phyloP scores from a whole-genome alignment of 2,797 vertebrate genomes.

The Aeoliscus strigatus region DNA sequence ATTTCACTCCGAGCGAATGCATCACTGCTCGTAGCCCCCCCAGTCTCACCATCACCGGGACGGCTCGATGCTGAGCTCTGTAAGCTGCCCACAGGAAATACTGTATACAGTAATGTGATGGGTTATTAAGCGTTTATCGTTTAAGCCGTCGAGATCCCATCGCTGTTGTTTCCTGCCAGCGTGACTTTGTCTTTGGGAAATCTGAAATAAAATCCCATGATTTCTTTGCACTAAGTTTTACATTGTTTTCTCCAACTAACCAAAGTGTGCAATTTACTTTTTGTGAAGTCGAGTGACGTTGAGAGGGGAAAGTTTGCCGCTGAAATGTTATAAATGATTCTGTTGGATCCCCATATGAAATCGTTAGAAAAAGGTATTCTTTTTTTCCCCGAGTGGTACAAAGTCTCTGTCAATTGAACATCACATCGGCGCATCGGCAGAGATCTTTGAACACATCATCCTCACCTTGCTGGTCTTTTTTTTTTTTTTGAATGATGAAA shows the following conservation, averaged over 20 bases:
- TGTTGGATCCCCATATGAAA: constrained; percentile 49
- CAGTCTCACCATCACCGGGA: constrained; percentile 60
- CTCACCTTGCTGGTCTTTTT: constrained; percentile 56
- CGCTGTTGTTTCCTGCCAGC: no score
- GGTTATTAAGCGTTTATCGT: constrained; percentile 55
- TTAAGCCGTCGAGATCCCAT: no score
- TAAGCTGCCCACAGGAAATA: constrained; percentile 63
- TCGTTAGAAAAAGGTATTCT: constrained; percentile 7
- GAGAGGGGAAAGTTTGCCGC: constrained; percentile 14
- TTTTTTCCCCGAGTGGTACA: constrained; percentile 24
- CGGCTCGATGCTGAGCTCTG: constrained; percentile 65
- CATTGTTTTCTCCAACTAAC: no score
- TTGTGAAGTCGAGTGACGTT: neutral
- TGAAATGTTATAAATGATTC: constrained; percentile 51
- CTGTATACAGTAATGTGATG: constrained; percentile 59
- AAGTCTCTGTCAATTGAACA: constrained; percentile 52
- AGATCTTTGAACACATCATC: constrained; percentile 43
- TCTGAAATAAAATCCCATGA: no score
- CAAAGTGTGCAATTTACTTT: neutral
- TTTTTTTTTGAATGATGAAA: constrained; percentile 62
- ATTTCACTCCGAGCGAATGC: constrained; percentile 61
- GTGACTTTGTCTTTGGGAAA: no score
- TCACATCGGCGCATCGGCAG: constrained; percentile 36
- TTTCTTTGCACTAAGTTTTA: no score
- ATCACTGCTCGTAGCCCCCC: constrained; percentile 34